Evolutionary conservation across 2,113 vertebrate species (phyloP).

Genomic region (Podilymbus podiceps): DNA sequence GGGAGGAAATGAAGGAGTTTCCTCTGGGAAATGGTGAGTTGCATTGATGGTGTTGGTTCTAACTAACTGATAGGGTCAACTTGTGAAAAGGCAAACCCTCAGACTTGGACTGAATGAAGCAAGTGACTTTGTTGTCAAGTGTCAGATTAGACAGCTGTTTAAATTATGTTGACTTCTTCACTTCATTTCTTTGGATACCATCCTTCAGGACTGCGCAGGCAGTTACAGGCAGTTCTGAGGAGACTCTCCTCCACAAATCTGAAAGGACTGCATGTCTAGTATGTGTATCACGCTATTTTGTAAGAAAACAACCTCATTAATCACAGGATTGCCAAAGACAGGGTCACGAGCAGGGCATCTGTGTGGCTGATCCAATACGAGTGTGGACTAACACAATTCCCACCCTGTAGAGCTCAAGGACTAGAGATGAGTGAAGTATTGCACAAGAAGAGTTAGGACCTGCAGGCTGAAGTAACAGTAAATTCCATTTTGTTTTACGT

Average conservation of each 20-base stretch:
- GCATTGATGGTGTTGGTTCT: not conserved
- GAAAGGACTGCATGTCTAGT: not conserved
- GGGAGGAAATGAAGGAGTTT: not conserved
- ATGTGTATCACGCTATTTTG: not conserved
- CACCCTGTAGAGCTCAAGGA: not conserved
- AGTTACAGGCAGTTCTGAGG: not conserved
- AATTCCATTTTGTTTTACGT: not conserved
- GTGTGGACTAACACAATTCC: not conserved
- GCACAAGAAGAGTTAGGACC: not conserved
- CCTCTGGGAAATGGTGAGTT: not conserved
- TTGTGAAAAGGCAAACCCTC: not conserved
- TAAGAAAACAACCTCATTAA: not conserved
- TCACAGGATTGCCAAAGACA: not conserved
- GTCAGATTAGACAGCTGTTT: not conserved
- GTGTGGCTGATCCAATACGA: not conserved
- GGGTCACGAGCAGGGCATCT: not conserved
- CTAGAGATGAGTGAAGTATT: not conserved
- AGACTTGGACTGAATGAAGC: not conserved
- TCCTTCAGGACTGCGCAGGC: not conserved
- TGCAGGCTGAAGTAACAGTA: not conserved
- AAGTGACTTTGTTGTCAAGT: not conserved
- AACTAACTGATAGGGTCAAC: not conserved
- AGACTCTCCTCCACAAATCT: not conserved
- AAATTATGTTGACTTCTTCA: not conserved
- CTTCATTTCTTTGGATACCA: not conserved